Conservation (phyloP, 2,888 invertebrate species). For the Coenonympha arcania region DNA sequence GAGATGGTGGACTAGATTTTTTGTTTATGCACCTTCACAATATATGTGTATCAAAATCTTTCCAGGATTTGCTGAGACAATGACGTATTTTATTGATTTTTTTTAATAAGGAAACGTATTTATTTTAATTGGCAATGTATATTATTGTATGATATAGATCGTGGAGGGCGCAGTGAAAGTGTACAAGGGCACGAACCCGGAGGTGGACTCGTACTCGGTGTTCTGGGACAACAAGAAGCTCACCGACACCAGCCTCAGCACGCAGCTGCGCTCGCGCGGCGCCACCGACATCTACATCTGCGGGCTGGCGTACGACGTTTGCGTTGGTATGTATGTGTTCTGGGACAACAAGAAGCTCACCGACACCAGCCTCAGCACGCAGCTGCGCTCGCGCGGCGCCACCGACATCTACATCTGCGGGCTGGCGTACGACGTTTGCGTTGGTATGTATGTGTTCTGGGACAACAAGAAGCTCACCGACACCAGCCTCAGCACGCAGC, state of each 20-base stretch:
- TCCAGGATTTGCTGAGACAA: no score
- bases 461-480: constrained; percentile 94
- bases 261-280: constrained; percentile 83
- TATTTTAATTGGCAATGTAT: no score
- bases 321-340: constrained; percentile 93
- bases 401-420: constrained; percentile 97
- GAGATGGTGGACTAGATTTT: no score
- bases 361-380: constrained; percentile 87
- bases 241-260: constrained; percentile 87
- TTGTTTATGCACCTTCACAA: no score
- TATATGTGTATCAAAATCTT: no score
- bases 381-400: constrained; percentile 84
- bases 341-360: constrained; percentile 97
- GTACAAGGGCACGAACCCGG: constrained; percentile 93
- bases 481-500: constrained; percentile 86
- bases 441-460: constrained; percentile 94
- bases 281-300: constrained; percentile 95
- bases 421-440: constrained; percentile 95
- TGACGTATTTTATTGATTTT: no score
- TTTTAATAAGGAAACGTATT: no score
- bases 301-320: constrained; percentile 95
- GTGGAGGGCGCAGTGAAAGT: constrained; percentile 84
- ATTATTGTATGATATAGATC: constrained; percentile 66
- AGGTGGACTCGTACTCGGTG: constrained; percentile 97
- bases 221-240: constrained; percentile 98